These are phyloP conservation scores for Lepidochitona cinerea DNA, from an alignment of 2,888 invertebrate genomes.

Conservation along the genomic window DNA sequence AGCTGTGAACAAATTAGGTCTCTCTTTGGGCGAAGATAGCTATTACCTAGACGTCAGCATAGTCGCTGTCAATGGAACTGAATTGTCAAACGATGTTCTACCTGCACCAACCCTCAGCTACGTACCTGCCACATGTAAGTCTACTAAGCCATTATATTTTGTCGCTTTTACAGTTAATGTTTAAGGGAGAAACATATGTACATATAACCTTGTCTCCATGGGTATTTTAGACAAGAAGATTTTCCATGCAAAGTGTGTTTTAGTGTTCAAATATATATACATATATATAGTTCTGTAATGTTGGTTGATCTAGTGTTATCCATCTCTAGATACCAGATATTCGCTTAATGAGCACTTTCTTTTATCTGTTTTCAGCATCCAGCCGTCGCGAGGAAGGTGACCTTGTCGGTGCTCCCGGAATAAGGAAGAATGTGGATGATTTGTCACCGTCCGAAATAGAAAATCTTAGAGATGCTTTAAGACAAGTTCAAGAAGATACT, in stretches of 20 bases:
- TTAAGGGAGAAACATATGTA: no score
- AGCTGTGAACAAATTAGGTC: conserved; percentile 16
- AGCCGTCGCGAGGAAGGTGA: not conserved
- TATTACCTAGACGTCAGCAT: conserved; percentile 25
- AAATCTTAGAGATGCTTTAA: conserved; percentile 28
- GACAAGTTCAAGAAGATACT: conserved; percentile 19
- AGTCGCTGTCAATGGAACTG: conserved; percentile 19
- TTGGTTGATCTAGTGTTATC: no score
- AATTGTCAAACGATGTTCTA: conserved; percentile 6
- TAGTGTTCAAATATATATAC: no score
- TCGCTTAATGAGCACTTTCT: no score
- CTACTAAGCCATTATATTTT: no score
- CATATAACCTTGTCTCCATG: no score
- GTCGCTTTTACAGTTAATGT: no score
- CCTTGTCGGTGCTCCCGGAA: not conserved
- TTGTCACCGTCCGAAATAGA: conserved; percentile 27
- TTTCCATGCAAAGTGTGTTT: no score
- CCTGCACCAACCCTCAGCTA: conserved; percentile 28
- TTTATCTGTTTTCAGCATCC: no score
- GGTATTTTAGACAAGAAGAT: no score
- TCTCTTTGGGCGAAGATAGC: conserved; percentile 22
- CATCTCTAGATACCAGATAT: no score
- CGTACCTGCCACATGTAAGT: conserved; percentile 26
- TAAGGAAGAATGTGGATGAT: conserved; percentile 33
- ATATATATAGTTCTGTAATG: no score